phyloP scores from a whole-genome alignment of 2,888 invertebrate species.

The Eurois occulta region DNA sequence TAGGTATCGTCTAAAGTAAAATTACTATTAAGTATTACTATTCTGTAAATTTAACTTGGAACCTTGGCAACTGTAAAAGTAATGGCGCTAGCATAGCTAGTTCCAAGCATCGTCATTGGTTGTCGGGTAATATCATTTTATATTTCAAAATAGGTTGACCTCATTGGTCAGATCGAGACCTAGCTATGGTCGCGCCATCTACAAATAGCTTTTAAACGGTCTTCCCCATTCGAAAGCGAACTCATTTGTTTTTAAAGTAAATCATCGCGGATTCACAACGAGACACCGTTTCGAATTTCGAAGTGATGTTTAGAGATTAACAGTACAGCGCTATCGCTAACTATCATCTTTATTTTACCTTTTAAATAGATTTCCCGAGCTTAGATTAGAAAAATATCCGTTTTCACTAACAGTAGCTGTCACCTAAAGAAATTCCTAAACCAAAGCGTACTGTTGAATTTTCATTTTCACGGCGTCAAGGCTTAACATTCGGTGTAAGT shows the following conservation, averaged over 20 bases:
- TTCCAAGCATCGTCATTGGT: neutral
- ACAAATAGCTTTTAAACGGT: neutral
- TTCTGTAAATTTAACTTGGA: neutral
- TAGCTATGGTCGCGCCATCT: no score
- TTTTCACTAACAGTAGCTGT: neutral
- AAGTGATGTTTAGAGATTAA: neutral
- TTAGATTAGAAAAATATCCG: neutral
- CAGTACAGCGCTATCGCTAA: neutral
- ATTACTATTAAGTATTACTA: neutral
- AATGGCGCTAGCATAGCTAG: neutral
- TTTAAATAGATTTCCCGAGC: no score
- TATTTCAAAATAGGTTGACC: neutral
- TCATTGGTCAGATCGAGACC: neutral
- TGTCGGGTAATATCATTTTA: neutral
- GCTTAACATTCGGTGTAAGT: neutral
- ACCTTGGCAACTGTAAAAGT: neutral
- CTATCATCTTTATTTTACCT: no score
- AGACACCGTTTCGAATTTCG: constrained; percentile 5
- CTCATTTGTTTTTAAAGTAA: neutral
- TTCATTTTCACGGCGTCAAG: neutral
- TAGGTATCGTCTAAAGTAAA: neutral
- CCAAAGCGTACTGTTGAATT: neutral
- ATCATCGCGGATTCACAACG: neutral
- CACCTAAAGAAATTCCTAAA: neutral
- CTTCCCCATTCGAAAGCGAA: neutral